phyloP scores from a whole-genome alignment of 35 echinoderm and acorn worm genomes.

The Patiria miniata region DNA sequence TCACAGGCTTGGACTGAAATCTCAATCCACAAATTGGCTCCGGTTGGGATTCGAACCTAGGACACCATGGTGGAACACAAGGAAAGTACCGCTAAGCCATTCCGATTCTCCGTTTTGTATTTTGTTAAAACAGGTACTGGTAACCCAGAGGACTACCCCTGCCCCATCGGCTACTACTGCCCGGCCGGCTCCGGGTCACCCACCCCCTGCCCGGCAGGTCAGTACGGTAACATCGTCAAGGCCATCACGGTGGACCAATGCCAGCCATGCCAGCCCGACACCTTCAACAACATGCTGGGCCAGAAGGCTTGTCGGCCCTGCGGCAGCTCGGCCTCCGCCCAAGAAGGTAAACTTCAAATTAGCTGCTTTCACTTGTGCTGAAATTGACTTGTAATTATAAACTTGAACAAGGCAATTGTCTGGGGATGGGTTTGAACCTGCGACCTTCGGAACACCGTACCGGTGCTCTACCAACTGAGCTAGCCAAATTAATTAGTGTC shows the following conservation, averaged over 20 bases:
- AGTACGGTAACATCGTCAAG: constrained; percentile 69
- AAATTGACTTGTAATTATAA: too few species aligned
- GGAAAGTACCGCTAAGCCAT: too few species aligned
- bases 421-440: too few species aligned
- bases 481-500: background rate
- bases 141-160: constrained; percentile 81
- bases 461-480: too few species aligned
- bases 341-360: constrained; percentile 45
- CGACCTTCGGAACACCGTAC: too few species aligned
- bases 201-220: constrained; percentile 62
- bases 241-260: constrained; percentile 60
- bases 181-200: constrained; percentile 62
- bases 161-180: constrained; percentile 91
- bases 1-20: too few species aligned
- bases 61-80: too few species aligned
- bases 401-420: too few species aligned
- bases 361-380: background rate
- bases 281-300: constrained; percentile 89
- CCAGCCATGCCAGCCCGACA: constrained; percentile 68
- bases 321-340: constrained; percentile 77
- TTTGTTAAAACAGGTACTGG: constrained; percentile 68
- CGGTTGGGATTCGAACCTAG: too few species aligned
- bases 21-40: too few species aligned
- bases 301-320: constrained; percentile 92
- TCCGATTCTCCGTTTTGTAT: too few species aligned